Base-by-base conservation (phyloP, 2,888 invertebrate species). In the Patella pellucida region DNA sequence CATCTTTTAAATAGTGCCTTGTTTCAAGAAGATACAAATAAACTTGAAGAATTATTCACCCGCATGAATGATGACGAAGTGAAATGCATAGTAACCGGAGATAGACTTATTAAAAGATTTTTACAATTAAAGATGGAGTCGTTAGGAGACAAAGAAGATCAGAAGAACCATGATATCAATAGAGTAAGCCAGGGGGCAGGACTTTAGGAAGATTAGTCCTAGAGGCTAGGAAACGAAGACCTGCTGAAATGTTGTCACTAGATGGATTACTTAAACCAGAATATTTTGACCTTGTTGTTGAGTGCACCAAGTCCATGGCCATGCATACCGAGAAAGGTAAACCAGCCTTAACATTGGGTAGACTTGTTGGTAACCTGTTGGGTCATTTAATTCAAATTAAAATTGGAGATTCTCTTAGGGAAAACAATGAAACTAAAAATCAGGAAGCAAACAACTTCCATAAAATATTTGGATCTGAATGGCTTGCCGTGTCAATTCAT, bases 31-130 rank as follows among this genome's bases (percentile, higher is more conserved):
- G n/a, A n/a, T n/a, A n/a, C n/a, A n/a, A n/a, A n/a, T n/a, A n/a
- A n/a, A n/a, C n/a, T n/a, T n/a, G n/a, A n/a, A n/a, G n/a, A n/a
- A n/a, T n/a, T n/a, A n/a, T n/a, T n/a, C n/a, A 16, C 54, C 54
- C 54, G 54, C 54, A 54, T 54, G 54, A 54, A 54, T n/a, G 54
- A 54, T 54, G 54, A 54, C 54, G 54, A 54, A 54, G 54, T 54
- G n/a, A 54, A 54, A n/a, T 54, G 54, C 54, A 54, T 54, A 16
- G n/a, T 54, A 16, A 54, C 54, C n/a, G n/a, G 54, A 54, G 54
- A 54, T n/a, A 54, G n/a, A 54, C 54, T 54, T 14, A 54, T 54
- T 54, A 14, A 54, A n/a, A 54, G 54, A 54, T 54, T 54, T 54
- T 54, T 16, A 54, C 15, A 54, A n/a, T n/a, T 54, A n/a, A 54